Conservation (phyloP, 2,113 vertebrate genomes). For the Siphamia tubifer region DNA sequence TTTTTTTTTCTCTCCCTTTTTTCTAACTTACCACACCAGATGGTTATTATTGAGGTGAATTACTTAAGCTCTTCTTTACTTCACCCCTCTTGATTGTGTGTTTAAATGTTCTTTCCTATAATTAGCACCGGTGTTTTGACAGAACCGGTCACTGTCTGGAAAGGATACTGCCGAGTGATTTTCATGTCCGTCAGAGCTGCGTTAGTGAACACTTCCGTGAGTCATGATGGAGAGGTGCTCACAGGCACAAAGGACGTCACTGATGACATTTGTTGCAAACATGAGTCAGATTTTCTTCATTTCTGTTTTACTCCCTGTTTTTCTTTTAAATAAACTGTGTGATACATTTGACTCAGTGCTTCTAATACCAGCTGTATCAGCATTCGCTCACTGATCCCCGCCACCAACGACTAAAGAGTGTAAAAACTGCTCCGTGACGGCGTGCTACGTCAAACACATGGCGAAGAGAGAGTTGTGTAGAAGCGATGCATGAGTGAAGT, state of each 20-base stretch:
- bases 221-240: slow-evolving; percentile 56
- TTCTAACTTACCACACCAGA: background rate
- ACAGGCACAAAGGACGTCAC: slow-evolving; percentile 62
- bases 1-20: background rate
- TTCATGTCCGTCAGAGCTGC: slow-evolving; percentile 45
- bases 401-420: slow-evolving; percentile 25
- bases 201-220: slow-evolving; percentile 41
- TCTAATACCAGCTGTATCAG: background rate
- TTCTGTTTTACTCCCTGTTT: slow-evolving; percentile 43
- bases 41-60: background rate
- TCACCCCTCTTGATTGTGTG: slow-evolving; percentile 1
- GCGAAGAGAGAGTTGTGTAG: slow-evolving; percentile 16
- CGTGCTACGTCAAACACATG: slow-evolving; percentile 14
- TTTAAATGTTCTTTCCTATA: slow-evolving; percentile 21
- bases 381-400: slow-evolving; percentile 10
- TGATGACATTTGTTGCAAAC: slow-evolving; percentile 68
- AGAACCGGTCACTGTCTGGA: slow-evolving; percentile 8
- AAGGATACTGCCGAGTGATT: slow-evolving; percentile 26
- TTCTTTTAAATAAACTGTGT: slow-evolving; percentile 3
- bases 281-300: slow-evolving; percentile 64
- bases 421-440: slow-evolving; percentile 28
- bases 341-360: slow-evolving; percentile 22
- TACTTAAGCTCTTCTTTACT: slow-evolving; percentile 1
- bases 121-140: slow-evolving; percentile 18
- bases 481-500: slow-evolving; percentile 35